phyloP scores from a whole-genome alignment of 2,888 invertebrate species.

The Diarsia rubi region DNA sequence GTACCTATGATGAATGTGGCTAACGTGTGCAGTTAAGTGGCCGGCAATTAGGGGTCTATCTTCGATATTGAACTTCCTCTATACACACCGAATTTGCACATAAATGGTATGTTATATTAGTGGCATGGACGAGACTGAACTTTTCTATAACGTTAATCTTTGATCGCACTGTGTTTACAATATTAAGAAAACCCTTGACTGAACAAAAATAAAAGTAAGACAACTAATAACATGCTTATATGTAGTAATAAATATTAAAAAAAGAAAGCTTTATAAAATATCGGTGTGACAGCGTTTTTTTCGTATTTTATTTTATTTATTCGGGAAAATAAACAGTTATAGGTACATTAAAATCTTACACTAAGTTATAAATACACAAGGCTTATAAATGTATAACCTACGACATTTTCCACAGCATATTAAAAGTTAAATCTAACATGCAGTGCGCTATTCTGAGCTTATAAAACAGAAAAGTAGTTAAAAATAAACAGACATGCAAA shows the following conservation, averaged over 20 bases:
- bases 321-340: too few species aligned
- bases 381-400: too few species aligned
- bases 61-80: neutral
- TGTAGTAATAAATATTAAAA: too few species aligned
- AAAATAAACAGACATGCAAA: too few species aligned
- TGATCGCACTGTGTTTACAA: neutral
- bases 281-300: neutral
- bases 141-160: neutral
- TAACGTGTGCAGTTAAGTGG: conserved; percentile 4
- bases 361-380: too few species aligned
- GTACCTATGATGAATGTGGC: conserved; percentile 2
- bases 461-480: too few species aligned
- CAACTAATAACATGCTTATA: neutral
- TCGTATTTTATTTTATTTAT: too few species aligned
- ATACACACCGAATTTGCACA: neutral
- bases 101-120: neutral
- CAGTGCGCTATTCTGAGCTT: too few species aligned
- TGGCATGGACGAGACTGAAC: neutral
- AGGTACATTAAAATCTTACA: too few species aligned
- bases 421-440: too few species aligned
- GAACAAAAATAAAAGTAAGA: neutral
- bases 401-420: too few species aligned
- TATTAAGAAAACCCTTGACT: neutral
- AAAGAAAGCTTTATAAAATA: too few species aligned
- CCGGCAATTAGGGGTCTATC: neutral